Conservation (phyloP, 2,113 vertebrate species). For the Dicrurus megarhynchus region DNA sequence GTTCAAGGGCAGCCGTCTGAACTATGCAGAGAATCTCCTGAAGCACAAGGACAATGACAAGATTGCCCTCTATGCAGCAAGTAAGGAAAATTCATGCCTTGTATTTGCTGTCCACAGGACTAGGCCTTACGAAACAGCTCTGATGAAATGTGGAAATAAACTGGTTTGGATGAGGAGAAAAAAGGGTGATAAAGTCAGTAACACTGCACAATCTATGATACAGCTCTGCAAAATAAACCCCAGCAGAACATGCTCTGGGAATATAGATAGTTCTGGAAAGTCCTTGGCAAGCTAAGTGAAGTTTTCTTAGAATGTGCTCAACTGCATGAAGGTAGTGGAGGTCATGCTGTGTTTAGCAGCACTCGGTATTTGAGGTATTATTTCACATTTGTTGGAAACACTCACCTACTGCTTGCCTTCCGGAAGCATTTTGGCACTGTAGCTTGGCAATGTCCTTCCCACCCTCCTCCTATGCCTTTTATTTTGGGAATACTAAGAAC, state of each 20-base stretch:
- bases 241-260: background rate
- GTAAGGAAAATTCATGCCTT: conserved; percentile 72
- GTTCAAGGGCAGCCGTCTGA: conserved; percentile 90
- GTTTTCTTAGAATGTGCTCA: background rate
- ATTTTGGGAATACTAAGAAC: background rate
- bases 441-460: background rate
- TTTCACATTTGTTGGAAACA: background rate
- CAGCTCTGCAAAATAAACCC: rapidly evolving
- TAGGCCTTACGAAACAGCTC: background rate
- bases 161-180: background rate
- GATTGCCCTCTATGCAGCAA: conserved; percentile 88
- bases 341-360: background rate
- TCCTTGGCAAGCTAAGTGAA: background rate
- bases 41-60: conserved; percentile 87
- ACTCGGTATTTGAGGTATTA: background rate
- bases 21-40: conserved; percentile 95
- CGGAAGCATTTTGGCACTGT: background rate
- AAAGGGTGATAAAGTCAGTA: background rate
- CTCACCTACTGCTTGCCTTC: background rate
- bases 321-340: background rate
- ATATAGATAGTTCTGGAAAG: background rate
- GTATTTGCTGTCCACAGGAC: background rate
- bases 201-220: background rate
- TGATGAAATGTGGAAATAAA: background rate
- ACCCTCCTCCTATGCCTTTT: background rate